phyloP scores from a whole-genome alignment of 1,140 invertebrate genomes.

The Heliothis virescens region DNA sequence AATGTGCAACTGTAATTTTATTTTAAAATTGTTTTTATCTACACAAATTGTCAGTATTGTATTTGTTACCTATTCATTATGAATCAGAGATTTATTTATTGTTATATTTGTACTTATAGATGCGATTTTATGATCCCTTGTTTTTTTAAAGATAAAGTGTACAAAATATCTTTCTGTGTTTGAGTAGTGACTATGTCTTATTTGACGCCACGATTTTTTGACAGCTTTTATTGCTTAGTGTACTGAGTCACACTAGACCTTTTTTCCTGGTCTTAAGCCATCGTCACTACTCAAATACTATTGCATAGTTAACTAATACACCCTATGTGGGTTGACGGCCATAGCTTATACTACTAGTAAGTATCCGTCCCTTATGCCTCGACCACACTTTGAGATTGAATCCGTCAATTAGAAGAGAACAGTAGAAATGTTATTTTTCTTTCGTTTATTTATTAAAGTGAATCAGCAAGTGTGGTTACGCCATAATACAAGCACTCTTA shows the following conservation, averaged over 20 bases:
- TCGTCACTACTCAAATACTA: not conserved
- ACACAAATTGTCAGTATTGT: constrained; percentile 29
- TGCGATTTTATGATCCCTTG: constrained; percentile 18
- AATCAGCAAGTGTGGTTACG: constrained; percentile 20
- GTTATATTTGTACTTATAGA: constrained; percentile 40
- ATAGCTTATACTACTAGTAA: constrained; percentile 4
- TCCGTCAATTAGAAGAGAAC: constrained; percentile 42
- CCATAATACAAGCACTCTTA: constrained; percentile 15
- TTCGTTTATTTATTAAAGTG: constrained; percentile 17
- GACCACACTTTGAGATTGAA: constrained; percentile 31
- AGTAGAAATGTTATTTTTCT: not conserved
- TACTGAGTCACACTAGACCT: too few relatives aligned
- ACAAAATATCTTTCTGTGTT: not conserved
- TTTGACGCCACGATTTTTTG: too few relatives aligned
- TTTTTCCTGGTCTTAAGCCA: too few relatives aligned
- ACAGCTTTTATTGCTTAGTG: too few relatives aligned
- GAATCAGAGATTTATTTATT: constrained; percentile 46
- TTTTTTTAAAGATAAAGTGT: constrained; percentile 11
- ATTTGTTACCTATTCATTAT: constrained; percentile 31
- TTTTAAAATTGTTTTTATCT: constrained; percentile 18
- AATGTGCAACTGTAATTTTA: constrained; percentile 21
- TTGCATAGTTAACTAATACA: not conserved
- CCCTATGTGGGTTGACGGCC: not conserved
- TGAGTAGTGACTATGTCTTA: not conserved
- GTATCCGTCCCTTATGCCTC: constrained; percentile 38